Conservation (phyloP, 2,113 vertebrate genomes). For the Microcebus griseorufus region DNA sequence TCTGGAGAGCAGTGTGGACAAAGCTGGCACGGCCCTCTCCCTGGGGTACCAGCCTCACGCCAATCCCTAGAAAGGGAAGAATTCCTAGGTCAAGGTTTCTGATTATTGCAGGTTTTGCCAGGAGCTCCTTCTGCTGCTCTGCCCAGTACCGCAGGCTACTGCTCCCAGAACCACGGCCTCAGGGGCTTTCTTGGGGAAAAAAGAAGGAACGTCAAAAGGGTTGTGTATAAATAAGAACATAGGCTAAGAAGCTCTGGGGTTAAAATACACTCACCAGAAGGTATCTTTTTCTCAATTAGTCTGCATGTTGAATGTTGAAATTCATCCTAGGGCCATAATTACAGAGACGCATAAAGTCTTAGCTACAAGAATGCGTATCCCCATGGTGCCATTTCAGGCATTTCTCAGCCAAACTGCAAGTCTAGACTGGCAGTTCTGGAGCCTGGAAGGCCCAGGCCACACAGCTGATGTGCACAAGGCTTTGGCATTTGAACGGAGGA, state of each 20-base stretch:
- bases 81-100: neutral
- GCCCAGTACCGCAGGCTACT: rapidly evolving
- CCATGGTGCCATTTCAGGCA: rapidly evolving
- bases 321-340: neutral
- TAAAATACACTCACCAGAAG: neutral
- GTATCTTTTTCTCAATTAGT: neutral
- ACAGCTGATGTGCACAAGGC: rapidly evolving
- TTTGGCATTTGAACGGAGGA: neutral
- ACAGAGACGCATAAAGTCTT: neutral
- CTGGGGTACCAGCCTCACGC: too few relatives aligned
- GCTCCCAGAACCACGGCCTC: neutral
- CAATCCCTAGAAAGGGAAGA: neutral
- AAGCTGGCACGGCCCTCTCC: too few relatives aligned
- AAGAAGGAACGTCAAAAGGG: neutral
- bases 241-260: neutral
- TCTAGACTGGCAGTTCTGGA: neutral
- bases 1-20: neutral
- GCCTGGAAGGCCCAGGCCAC: rapidly evolving
- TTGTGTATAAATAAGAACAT: neutral
- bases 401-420: neutral
- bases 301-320: neutral
- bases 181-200: neutral
- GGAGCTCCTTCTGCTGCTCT: neutral
- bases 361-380: rapidly evolving
- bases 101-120: neutral